A percentile compares a stretch with the other conserved stretches of the same genome.
Evolutionary conservation across 1,140 invertebrate species (phyloP).

Genomic region (Danaus plexippus): DNA sequence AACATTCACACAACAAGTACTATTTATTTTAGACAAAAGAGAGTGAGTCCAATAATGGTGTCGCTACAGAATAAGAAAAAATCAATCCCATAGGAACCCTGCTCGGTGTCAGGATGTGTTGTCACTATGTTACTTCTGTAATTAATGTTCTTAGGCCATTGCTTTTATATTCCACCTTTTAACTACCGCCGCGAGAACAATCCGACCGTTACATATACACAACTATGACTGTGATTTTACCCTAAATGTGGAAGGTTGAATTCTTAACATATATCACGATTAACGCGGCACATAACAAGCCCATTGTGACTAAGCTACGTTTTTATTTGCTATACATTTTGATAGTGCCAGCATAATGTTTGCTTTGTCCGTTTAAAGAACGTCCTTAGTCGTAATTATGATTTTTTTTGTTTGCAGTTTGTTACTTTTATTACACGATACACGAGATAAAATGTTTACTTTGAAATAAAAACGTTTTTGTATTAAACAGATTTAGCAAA

Average conservation of each 20-base stretch:
- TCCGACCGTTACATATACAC: conserved; percentile 4
- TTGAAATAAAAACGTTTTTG: no score
- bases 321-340: no score
- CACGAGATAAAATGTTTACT: no score
- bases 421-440: no score
- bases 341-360: no score
- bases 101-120: conserved; percentile 15
- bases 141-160: conserved; percentile 15
- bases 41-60: conserved; percentile 8
- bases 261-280: conserved; percentile 15
- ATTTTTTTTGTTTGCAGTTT: no score
- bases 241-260: conserved; percentile 13
- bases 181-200: conserved; percentile 5
- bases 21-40: conserved; percentile 3
- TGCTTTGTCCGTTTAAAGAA: no score
- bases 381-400: no score
- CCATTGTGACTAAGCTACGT: no score
- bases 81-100: conserved; percentile 11
- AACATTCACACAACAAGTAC: background rate
- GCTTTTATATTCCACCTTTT: conserved; percentile 14
- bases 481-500: no score
- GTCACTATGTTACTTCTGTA: conserved; percentile 15
- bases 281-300: conserved; percentile 13
- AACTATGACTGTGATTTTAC: background rate
- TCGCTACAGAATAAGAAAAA: conserved; percentile 14